phyloP scores from a whole-genome alignment of 2,888 invertebrate genomes.

The Hyposoter didymator region DNA sequence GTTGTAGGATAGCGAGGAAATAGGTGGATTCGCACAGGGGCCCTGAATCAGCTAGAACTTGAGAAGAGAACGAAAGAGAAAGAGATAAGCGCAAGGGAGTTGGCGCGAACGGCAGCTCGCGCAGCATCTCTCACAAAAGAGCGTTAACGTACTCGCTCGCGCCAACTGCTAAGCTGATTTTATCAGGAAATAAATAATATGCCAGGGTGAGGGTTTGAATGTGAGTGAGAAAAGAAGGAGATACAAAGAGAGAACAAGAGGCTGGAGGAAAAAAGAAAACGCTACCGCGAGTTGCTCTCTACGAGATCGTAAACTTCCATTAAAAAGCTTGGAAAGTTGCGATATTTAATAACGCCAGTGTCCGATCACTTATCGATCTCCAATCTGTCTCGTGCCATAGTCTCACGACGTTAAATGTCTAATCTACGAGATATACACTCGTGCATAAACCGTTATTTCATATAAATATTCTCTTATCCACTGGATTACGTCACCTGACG shows the following conservation, averaged over 20 bases:
- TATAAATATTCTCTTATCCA: slow-evolving; percentile 31
- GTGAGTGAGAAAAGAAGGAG: slow-evolving; percentile 26
- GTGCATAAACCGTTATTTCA: slow-evolving; percentile 30
- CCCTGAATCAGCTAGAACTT: slow-evolving; percentile 53
- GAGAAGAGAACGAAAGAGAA: slow-evolving; percentile 36
- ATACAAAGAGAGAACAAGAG: slow-evolving; percentile 22
- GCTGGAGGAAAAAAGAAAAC: slow-evolving; percentile 21
- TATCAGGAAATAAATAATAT: slow-evolving; percentile 67
- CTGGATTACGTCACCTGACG: slow-evolving; percentile 16
- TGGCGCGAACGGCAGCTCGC: slow-evolving; percentile 46
- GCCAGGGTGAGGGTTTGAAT: slow-evolving; percentile 37
- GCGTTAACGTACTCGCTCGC: slow-evolving; percentile 58
- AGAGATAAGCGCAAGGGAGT: slow-evolving; percentile 49
- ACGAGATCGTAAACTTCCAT: slow-evolving; percentile 2
- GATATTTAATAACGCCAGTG: slow-evolving; percentile 61
- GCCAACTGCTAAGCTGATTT: slow-evolving; percentile 64
- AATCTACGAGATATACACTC: slow-evolving; percentile 12
- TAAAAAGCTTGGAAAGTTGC: slow-evolving; percentile 54
- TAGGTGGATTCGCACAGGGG: slow-evolving; percentile 53
- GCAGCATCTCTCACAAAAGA: slow-evolving; percentile 49
- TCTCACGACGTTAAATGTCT: slow-evolving; percentile 32
- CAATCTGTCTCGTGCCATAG: slow-evolving; percentile 17
- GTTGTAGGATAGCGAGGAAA: slow-evolving; percentile 58
- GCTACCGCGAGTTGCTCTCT: slow-evolving; percentile 11
- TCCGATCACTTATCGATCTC: slow-evolving; percentile 59